Evolutionary conservation across 2,797 vertebrate genomes (phyloP), one percentile per base, ranked within the genome.

Genomic region (Takifugu ocellatus): DNA sequence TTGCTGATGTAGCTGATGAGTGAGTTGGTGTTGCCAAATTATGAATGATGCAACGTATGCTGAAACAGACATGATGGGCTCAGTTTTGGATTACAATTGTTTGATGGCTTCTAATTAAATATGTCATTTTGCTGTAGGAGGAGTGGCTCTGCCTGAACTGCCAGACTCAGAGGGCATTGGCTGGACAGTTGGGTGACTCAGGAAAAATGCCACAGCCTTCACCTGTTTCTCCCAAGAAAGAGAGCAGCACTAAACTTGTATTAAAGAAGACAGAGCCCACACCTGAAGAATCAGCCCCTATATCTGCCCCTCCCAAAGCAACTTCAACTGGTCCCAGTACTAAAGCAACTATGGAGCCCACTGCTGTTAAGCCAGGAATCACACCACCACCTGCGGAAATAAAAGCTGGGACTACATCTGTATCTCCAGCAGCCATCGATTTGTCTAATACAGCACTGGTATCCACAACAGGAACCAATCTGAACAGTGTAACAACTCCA

Each of bases 71-170:
- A 31, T 51, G 8, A 39, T 7, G n/a, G 52, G 4, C n/a, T 50
- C 49, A 62, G 21, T 2, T 21, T 21, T 10, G 1, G 25, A 9
- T 39, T 24, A 51, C 8, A 39, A 14, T 14, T 39, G 36, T 39
- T 39, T 39, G 12, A 39, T 39, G 36, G 8, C 36, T 39, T 14
- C 36, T 39, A 39, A 39, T 39, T 39, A 39, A 39, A 39, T 14
- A 14, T 39, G 36, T 39, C 3, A 39, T 39, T 56, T 49, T 53
- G n/a, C 11, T 24, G 21, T 89, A 99, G 97, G 92, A 92, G 76
- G 95, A 98, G 89, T 99, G 97, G 97, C 91, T 98, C 54, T 99
- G 97, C 80, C 92, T 99, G 85, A 98, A 92, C 77, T 99, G 97
- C 80, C 97, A 99, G 84, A 99, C 95, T 60, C 93, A 95, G 79